Percentiles rank a stretch among this genome's conserved stretches.
Evolutionary conservation across 37 sponge, comb jelly and placozoan species (phyloP).

Genomic region (Oopsacas minuta): DNA sequence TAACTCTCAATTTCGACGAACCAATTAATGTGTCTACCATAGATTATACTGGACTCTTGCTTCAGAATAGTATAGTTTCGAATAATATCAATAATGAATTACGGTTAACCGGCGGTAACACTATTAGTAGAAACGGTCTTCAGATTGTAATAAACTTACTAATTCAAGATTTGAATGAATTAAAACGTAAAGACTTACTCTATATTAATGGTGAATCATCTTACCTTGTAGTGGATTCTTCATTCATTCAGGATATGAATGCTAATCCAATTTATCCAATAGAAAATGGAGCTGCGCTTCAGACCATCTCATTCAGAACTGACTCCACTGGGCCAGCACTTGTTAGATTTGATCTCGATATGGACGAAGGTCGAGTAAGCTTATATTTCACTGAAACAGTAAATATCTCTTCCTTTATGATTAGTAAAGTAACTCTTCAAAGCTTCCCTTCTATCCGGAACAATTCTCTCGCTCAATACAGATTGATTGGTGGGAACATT

Average conservation of each 20-base stretch:
- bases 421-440: slow-evolving; percentile 36
- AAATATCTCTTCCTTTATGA: slow-evolving; percentile 42
- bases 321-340: slow-evolving; percentile 63
- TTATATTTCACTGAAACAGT: slow-evolving; percentile 78
- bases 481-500: slow-evolving; percentile 42
- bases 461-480: slow-evolving; percentile 20
- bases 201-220: slow-evolving; percentile 37
- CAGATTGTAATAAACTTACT: slow-evolving; percentile 30
- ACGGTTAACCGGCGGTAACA: slow-evolving; percentile 49
- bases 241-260: slow-evolving; percentile 66
- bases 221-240: slow-evolving; percentile 35
- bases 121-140: slow-evolving; percentile 57
- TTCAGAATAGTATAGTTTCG: slow-evolving; percentile 32
- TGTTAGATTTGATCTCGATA: slow-evolving; percentile 46
- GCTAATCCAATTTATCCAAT: slow-evolving; percentile 53
- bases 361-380: slow-evolving; percentile 44
- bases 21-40: slow-evolving; percentile 62
- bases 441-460: slow-evolving; percentile 24
- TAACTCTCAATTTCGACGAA: slow-evolving; percentile 68
- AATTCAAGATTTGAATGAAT: slow-evolving; percentile 48
- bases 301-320: slow-evolving; percentile 29
- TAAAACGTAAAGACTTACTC: slow-evolving; percentile 52
- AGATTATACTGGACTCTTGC: slow-evolving; percentile 37
- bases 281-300: slow-evolving; percentile 43
- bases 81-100: slow-evolving; percentile 20